Evolutionary conservation across 2,888 invertebrate species (phyloP).

Genomic region (Oxytorus armatus): DNA sequence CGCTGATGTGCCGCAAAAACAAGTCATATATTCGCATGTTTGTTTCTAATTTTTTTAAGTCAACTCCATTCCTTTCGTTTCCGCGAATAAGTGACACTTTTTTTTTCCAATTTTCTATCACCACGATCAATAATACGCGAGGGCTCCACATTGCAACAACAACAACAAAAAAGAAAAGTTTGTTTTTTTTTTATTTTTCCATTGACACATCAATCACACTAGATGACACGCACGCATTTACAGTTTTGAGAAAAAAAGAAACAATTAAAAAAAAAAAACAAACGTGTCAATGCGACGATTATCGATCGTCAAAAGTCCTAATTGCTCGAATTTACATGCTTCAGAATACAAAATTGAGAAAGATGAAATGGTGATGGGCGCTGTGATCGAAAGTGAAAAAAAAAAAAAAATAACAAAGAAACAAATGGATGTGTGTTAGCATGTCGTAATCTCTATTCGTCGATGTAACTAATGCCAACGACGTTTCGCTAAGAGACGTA

Average conservation of each 20-base stretch:
- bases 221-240: slow-evolving; percentile 17
- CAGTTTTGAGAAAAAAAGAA: slow-evolving; percentile 37
- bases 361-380: slow-evolving; percentile 50
- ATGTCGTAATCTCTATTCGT: slow-evolving; percentile 60
- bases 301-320: slow-evolving; percentile 45
- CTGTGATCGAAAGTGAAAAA: slow-evolving; percentile 69
- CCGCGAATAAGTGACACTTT: background rate
- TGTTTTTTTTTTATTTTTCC: slow-evolving; percentile 40
- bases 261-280: slow-evolving; percentile 41
- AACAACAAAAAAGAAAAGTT: slow-evolving; percentile 43
- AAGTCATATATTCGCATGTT: too few relatives aligned
- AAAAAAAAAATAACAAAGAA: slow-evolving; percentile 43
- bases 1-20: slow-evolving; percentile 58
- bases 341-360: slow-evolving; percentile 71
- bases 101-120: slow-evolving; percentile 18
- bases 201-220: slow-evolving; percentile 35
- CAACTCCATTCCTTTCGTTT: slow-evolving; percentile 10
- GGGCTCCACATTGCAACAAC: slow-evolving; percentile 6
- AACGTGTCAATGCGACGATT: slow-evolving; percentile 32
- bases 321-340: slow-evolving; percentile 67
- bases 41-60: slow-evolving; percentile 14
- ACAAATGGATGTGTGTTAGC: slow-evolving; percentile 56
- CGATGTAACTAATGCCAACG: slow-evolving; percentile 66
- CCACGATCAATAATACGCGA: too few relatives aligned
- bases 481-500: slow-evolving; percentile 38